A percentile compares a stretch with the other conserved stretches of the same genome.
Conservation (phyloP, 2,888 invertebrate species). For the Eupithecia insigniata region DNA sequence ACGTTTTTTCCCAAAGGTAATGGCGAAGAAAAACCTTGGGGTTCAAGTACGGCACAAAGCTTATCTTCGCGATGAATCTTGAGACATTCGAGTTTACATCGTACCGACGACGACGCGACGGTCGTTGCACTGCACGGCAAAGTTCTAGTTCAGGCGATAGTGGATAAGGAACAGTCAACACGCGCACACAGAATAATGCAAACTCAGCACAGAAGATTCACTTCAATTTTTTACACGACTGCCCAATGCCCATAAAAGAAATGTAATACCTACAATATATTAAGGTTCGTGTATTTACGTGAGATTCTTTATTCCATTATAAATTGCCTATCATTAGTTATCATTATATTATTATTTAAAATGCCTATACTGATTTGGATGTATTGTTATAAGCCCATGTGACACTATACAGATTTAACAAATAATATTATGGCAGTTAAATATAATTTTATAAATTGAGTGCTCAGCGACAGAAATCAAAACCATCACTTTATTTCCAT, state of each 20-base stretch:
- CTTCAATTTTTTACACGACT: not conserved
- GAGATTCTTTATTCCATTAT: not conserved
- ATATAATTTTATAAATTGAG: no score
- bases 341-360: no score
- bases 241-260: not conserved
- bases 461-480: no score
- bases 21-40: slow-evolving; percentile 4
- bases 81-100: slow-evolving; percentile 47
- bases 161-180: slow-evolving; percentile 81
- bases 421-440: no score
- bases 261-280: not conserved
- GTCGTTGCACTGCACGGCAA: slow-evolving; percentile 63
- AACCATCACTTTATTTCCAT: no score
- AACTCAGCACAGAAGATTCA: not conserved
- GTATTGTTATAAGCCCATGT: no score
- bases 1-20: not conserved
- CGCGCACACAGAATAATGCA: slow-evolving; percentile 20
- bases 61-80: slow-evolving; percentile 19
- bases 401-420: no score
- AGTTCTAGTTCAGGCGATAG: slow-evolving; percentile 75
- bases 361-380: no score
- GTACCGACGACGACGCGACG: slow-evolving; percentile 52
- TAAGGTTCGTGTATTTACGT: not conserved
- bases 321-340: no score
- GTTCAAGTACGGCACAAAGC: slow-evolving; percentile 3